Conservation (phyloP, 2,797 vertebrate genomes). For the Graptemys geographica region DNA sequence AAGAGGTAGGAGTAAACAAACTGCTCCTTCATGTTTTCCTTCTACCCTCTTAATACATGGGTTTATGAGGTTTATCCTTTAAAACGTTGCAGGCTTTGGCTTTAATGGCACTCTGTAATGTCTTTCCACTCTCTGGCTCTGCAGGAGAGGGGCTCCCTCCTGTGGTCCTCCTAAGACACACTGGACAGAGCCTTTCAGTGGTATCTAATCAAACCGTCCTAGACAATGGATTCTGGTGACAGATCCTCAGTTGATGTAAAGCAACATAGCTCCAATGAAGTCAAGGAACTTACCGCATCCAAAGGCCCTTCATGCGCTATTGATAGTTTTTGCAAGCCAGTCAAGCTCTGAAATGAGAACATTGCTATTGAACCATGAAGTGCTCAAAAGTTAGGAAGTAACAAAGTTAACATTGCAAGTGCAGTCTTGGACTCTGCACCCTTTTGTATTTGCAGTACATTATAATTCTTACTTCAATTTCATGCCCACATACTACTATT, state of each 20-base stretch:
- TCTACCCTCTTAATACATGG: not conserved
- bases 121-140: not conserved
- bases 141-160: not conserved
- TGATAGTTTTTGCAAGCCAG: not conserved
- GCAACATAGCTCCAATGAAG: no score
- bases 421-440: no score
- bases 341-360: not conserved
- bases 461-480: no score
- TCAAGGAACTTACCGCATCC: not conserved
- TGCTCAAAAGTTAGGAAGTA: no score
- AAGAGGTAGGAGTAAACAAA: not conserved
- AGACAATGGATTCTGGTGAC: not conserved
- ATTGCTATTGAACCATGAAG: no score
- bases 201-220: not conserved
- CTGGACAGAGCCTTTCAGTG: not conserved
- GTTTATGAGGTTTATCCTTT: not conserved
- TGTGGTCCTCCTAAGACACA: not conserved
- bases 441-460: no score
- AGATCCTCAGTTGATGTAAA: not conserved
- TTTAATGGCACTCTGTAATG: not conserved
- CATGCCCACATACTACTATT: no score
- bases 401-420: no score
- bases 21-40: not conserved
- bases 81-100: not conserved
- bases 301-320: not conserved